Evolutionary conservation across 2,888 invertebrate species (phyloP), one percentile per base, ranked within the genome.

Genomic region (Chirona hameri): DNA sequence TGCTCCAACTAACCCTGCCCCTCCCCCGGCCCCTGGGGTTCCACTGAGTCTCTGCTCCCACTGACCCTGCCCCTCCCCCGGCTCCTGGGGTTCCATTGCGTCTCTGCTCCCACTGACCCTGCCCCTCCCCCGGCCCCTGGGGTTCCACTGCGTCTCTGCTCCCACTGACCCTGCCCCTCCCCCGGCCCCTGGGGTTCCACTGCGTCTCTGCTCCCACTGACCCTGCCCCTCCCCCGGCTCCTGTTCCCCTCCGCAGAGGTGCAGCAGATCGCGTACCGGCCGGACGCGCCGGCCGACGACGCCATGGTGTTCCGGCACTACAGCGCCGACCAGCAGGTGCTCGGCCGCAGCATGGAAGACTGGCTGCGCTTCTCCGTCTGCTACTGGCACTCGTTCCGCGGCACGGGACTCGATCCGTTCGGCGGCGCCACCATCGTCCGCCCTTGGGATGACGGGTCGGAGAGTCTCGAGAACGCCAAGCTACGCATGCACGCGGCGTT

Each of bases 341-440:
- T 90, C 85, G 91, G 91, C 0, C 88, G 89, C 15, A 87, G 90
- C 0, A 91, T 92, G 91, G 91, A 92, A 84, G 92, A 92, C 24
- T 92, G 92, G 92, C 88, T 92, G 27, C 89, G 91, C 80, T 91
- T 89, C 85, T 91, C 92, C 81, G 89, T 92, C 0, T 91, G 91
- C 24, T 89, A 91, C 86, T 89, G 89, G 88, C 89, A 90, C 86
- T 89, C 89, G 18, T 89, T 90, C 85, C 85, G 89, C 80, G 89
- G 89, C 83, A 87, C 87, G 84, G 89, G 89, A 31, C 86, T 87
- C 57, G 91, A 91, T 84, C 87, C 87, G 0, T 89, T 89, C 86
- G 89, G 90, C 0, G 88, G 88, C 76, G 88, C 89, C 0, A 89
- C 90, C 0, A 86, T 89, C 82, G 86, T 86, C 4, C 85, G 89